Conservation (phyloP, 2,113 vertebrate genomes). For the Rhabdornis inornatus region DNA sequence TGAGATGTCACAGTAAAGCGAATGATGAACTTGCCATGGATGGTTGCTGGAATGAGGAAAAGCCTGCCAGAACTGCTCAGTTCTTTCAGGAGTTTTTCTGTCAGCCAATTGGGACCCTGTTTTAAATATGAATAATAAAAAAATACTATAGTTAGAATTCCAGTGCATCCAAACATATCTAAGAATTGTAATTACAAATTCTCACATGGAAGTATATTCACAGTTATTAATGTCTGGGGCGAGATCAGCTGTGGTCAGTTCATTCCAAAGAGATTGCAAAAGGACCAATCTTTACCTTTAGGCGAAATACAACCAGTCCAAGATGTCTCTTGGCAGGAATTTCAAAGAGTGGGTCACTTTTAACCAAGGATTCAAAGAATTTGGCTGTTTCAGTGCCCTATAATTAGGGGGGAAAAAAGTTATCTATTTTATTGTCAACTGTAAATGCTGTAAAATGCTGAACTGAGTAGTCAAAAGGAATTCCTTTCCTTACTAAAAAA, state of each 20-base stretch:
- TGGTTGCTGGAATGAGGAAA: constrained; percentile 89
- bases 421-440: background rate
- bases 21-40: constrained; percentile 87
- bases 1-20: constrained; percentile 94
- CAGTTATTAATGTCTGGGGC: background rate
- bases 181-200: background rate
- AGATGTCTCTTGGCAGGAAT: constrained; percentile 91
- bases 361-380: constrained; percentile 89
- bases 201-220: background rate
- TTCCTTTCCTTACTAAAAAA: background rate
- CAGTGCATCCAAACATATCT: background rate
- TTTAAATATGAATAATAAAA: background rate
- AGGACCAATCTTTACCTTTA: constrained; percentile 78
- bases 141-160: background rate
- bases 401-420: background rate
- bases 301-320: constrained; percentile 91
- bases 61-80: constrained; percentile 84
- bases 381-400: constrained; percentile 92
- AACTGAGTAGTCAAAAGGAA: background rate
- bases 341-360: constrained; percentile 86
- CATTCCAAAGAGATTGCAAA: background rate
- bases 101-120: constrained; percentile 88
- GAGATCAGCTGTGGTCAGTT: background rate
- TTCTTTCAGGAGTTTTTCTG: constrained; percentile 86
- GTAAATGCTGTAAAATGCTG: background rate